Evolutionary conservation across 2,888 invertebrate genomes (phyloP).

Genomic region (Lomographa bimaculata): DNA sequence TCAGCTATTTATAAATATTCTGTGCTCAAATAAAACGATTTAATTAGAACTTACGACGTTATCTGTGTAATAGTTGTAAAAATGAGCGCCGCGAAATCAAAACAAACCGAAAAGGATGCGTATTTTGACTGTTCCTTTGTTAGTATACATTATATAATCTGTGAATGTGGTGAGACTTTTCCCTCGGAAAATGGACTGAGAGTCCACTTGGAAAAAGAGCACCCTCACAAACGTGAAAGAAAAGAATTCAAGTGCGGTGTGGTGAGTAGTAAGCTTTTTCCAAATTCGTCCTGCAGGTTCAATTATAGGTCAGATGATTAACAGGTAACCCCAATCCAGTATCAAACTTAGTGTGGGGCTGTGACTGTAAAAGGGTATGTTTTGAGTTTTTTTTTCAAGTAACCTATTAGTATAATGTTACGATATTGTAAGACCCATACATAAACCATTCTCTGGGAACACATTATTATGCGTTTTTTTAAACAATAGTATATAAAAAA

Average conservation of each 20-base stretch:
- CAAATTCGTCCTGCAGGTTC: too few species aligned
- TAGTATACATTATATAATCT: slow-evolving; percentile 68
- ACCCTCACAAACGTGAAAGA: slow-evolving; percentile 50
- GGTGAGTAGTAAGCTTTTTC: slow-evolving; percentile 38
- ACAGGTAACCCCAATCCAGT: too few species aligned
- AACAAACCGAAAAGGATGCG: slow-evolving; percentile 41
- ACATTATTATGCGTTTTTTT: too few species aligned
- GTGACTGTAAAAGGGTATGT: too few species aligned
- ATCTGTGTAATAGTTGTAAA: slow-evolving; percentile 24
- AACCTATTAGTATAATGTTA: too few species aligned
- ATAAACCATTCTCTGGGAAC: too few species aligned
- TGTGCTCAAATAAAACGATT: slow-evolving; percentile 24
- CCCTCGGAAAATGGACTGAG: slow-evolving; percentile 56
- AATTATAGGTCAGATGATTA: too few species aligned
- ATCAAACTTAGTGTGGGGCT: too few species aligned
- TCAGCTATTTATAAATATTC: slow-evolving; percentile 34
- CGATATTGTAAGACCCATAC: too few species aligned
- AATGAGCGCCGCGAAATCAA: slow-evolving; percentile 28
- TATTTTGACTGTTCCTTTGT: slow-evolving; percentile 61
- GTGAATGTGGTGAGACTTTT: slow-evolving; percentile 67
- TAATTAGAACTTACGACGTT: too few species aligned
- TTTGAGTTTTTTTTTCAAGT: too few species aligned
- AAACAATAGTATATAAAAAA: too few species aligned
- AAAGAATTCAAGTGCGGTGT: slow-evolving; percentile 50
- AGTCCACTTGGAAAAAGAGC: slow-evolving; percentile 54